phyloP scores from a whole-genome alignment of 2,797 vertebrate species.

The Sternarchorhynchus goeldii region DNA sequence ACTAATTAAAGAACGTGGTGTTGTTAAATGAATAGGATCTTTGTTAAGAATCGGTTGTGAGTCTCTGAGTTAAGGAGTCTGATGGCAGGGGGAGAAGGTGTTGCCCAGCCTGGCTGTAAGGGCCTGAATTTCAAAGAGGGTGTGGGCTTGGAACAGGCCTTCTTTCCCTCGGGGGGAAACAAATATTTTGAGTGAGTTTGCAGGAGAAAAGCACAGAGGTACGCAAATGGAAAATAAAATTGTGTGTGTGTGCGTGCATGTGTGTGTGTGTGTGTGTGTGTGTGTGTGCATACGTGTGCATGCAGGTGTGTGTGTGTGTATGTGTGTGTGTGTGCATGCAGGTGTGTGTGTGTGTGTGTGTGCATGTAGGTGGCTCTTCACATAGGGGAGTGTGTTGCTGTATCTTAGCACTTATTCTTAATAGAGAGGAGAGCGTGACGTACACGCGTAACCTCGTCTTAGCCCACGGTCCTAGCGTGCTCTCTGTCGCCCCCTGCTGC shows the following conservation, averaged over 20 bases:
- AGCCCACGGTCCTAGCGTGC: neutral
- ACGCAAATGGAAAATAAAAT: neutral
- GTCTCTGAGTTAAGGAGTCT: too few species aligned
- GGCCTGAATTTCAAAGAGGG: too few species aligned
- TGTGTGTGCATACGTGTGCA: neutral
- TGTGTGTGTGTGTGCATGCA: too few species aligned
- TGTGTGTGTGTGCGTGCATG: constrained; percentile 18
- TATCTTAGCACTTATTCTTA: too few species aligned
- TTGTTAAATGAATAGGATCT: too few species aligned
- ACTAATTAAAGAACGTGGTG: too few species aligned
- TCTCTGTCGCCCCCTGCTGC: neutral
- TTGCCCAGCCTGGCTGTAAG: too few species aligned
- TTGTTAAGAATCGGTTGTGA: too few species aligned
- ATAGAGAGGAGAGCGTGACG: neutral
- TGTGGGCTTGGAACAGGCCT: neutral
- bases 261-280: constrained; percentile 17
- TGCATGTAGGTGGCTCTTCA: too few species aligned
- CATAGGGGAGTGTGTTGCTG: too few species aligned
- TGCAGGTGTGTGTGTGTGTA: neutral
- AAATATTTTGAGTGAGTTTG: constrained; percentile 14
- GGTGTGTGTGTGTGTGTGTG: too few species aligned
- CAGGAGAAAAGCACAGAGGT: constrained; percentile 2
- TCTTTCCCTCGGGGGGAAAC: neutral
- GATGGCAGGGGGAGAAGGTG: too few species aligned
- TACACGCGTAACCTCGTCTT: neutral